Base-by-base conservation (phyloP, 2,888 invertebrate species). In the Philopedon plagiatum region DNA sequence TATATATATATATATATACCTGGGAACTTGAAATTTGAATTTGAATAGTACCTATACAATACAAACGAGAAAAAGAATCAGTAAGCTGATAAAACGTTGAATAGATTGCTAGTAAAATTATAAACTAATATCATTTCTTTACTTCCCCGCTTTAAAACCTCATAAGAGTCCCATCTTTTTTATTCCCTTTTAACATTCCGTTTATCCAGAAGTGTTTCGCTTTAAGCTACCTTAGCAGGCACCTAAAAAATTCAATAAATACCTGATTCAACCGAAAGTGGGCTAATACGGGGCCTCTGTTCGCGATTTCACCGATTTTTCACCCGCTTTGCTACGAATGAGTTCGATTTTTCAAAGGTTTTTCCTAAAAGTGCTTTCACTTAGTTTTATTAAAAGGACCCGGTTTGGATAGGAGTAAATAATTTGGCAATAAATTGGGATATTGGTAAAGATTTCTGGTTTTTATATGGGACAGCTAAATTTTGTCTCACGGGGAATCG, bases 281-380 rank as follows among this genome's bases (percentile, higher is more conserved):
- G 71, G 61, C 66, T 71, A 66, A 71, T 66, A 71, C 71, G 61
- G 39, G 71, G 65, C 73, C 64, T 65, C 64, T 68, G 73, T 64
- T 68, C 60, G 54, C 68, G 68, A 73, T 73, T 68, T 72, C 65
- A 60, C 44, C 73, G 41, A 73, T 73, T 73, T 73, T 73, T 73
- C 73, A 64, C 23, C 69, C 68, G 60, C 69, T 69, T 56, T 68
- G 63, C 64, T 21, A 64, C 73, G 69, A 73, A 73, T 73, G 54
- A 64, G 8, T 65, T 63, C 72, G 51, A 73, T 69, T 68, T 73
- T 73, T 68, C 73, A 69, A 63, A 69, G 73, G 68, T 68, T 68
- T 68, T 73, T 72, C 49, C 54, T 37, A 34, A 71, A 63, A 71
- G 66, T 56, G 71, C 66, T 65, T 66, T 62, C 66, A 71, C 71